Evolutionary conservation across 1,140 invertebrate genomes (phyloP), one percentile per base, ranked within the genome.

Genomic region (Sogatella furcifera): DNA sequence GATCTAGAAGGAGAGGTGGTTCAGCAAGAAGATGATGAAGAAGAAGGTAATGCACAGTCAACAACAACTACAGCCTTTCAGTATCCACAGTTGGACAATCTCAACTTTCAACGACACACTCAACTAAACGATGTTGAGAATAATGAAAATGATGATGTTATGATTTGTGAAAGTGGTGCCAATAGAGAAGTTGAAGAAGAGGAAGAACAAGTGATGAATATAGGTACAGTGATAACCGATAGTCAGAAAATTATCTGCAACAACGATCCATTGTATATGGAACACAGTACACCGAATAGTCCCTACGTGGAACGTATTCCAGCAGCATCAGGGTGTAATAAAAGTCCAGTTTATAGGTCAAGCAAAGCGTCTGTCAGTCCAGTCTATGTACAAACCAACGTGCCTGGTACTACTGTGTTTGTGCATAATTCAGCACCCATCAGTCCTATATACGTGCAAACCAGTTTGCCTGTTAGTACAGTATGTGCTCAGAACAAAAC

Each of bases 161-260:
- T 19, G 43, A 5, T 44, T 44, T 2, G 14, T 19, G 17, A 19
- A 19, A 6, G 6, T 22, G 46, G 43, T 2, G 9, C 14, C 11
- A 5, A 46, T 15, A 46, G 19, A 46, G 6, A 46, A 6, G n/a
- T 6, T 5, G 44, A 46, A 13, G 21, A 19, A 28, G 15, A 8
- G 15, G 31, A 34, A 8, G 13, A 15, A n/a, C 3, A 34, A 55
- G 53, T 21, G 15, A 55, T 15, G 53, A 53, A 55, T 57, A 28
- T 62, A 9, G 55, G 60, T 24, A 62, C 60, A 38, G 55, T 62
- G 13, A 62, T 62, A 17, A 55, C 55, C 6, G 55, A 62, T 24
- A 57, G 46, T 14, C 55, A 57, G 31, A n/a, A 55, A 31, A 21
- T 62, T 13, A 62, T 62, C 11, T 38, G 34, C 10, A 61, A 60